These are phyloP conservation scores for Xestoiulus laeticollis DNA, from an alignment of 2,888 invertebrate species.

Conservation along the genomic window DNA sequence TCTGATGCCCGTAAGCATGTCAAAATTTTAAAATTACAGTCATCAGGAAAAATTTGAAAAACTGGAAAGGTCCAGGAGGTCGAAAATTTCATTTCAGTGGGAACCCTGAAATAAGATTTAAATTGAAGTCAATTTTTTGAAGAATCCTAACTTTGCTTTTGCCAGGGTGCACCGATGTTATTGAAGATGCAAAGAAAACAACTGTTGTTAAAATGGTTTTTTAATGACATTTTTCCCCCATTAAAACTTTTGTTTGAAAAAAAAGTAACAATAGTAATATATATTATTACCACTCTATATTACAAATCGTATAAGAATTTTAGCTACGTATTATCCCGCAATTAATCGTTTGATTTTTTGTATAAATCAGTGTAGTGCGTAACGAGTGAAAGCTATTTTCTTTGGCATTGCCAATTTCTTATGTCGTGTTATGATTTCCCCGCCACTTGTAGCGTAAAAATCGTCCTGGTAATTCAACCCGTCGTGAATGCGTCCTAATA, in stretches of 20 bases:
- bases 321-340: conserved; percentile 2
- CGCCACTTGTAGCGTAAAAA: neutral
- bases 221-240: neutral
- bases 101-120: too few relatives aligned
- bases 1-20: too few relatives aligned
- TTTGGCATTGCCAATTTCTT: neutral
- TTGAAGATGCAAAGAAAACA: neutral
- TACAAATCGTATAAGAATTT: neutral
- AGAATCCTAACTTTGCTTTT: neutral
- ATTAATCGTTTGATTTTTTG: conserved; percentile 23
- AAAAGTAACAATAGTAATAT: neutral
- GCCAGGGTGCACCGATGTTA: too few relatives aligned
- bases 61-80: too few relatives aligned
- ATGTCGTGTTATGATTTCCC: neutral
- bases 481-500: conserved; percentile 9
- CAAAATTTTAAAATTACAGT: too few relatives aligned
- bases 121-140: too few relatives aligned
- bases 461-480: neutral
- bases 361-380: neutral
- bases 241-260: neutral
- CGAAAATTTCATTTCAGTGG: too few relatives aligned
- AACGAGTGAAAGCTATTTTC: neutral
- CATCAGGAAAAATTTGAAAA: too few relatives aligned
- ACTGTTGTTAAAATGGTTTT: neutral
- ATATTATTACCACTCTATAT: conserved; percentile 15